Evolutionary conservation across 2,113 vertebrate species (phyloP).

Genomic region (Dicrurus megarhynchus): DNA sequence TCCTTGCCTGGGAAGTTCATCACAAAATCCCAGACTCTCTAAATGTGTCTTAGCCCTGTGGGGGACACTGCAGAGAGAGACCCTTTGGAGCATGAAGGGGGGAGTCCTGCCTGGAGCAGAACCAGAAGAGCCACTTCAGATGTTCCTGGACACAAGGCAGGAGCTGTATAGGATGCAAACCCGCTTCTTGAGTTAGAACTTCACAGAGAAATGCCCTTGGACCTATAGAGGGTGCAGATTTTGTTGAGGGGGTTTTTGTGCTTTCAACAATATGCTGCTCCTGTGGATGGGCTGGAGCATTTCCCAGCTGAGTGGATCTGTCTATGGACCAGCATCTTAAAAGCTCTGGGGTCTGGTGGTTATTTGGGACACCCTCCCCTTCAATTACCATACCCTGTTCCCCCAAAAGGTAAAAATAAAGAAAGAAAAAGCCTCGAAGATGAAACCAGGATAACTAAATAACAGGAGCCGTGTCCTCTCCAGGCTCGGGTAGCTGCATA

Average conservation of each 20-base stretch:
- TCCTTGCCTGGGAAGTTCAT: background rate
- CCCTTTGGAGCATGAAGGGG: background rate
- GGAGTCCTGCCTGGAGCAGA: background rate
- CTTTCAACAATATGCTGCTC: conserved; percentile 76
- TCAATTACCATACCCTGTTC: background rate
- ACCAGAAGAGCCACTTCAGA: background rate
- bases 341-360: conserved; percentile 84
- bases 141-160: background rate
- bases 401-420: background rate
- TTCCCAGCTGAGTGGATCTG: conserved; percentile 72
- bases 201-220: background rate
- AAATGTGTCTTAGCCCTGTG: background rate
- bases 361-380: conserved; percentile 79
- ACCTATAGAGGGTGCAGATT: background rate
- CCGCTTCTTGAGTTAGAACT: background rate
- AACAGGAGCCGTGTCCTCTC: conserved; percentile 72
- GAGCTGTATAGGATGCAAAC: background rate
- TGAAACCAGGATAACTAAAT: conserved; percentile 73
- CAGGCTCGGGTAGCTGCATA: conserved; percentile 90
- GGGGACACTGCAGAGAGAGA: background rate
- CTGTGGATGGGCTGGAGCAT: conserved; percentile 82
- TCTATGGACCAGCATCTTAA: conserved; percentile 81
- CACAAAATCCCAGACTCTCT: background rate
- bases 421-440: conserved; percentile 75
- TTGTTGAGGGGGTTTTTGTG: background rate